A percentile compares a stretch with the other conserved stretches of the same genome.
phyloP scores from a whole-genome alignment of 2,797 vertebrate genomes.

The Poecilia gillii region DNA sequence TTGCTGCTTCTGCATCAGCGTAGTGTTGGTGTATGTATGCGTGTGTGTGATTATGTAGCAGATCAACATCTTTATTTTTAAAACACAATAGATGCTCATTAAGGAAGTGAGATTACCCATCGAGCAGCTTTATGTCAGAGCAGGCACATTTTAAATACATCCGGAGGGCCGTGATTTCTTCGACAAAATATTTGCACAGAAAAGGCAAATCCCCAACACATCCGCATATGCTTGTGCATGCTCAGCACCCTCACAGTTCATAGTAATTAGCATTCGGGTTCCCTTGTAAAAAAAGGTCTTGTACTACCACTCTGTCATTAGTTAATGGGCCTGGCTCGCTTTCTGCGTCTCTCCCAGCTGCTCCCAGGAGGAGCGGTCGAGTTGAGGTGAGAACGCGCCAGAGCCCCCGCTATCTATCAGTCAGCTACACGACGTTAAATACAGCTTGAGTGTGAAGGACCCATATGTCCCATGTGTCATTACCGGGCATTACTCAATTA shows the following conservation, averaged over 20 bases:
- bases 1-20: slow-evolving; percentile 13
- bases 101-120: slow-evolving; percentile 24
- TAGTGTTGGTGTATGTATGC: not conserved
- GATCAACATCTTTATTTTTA: slow-evolving; percentile 13
- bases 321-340: slow-evolving; percentile 73
- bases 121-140: slow-evolving; percentile 8
- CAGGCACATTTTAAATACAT: slow-evolving; percentile 23
- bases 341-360: slow-evolving; percentile 50
- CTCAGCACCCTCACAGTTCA: slow-evolving; percentile 55
- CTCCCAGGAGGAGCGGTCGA: slow-evolving; percentile 54
- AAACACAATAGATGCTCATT: slow-evolving; percentile 23
- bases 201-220: slow-evolving; percentile 41
- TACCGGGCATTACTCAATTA: slow-evolving; percentile 63
- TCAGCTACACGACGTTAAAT: slow-evolving; percentile 63
- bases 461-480: slow-evolving; percentile 60
- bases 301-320: slow-evolving; percentile 75
- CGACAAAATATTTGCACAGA: slow-evolving; percentile 45
- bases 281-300: slow-evolving; percentile 63
- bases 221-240: slow-evolving; percentile 31
- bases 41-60: slow-evolving; percentile 2
- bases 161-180: slow-evolving; percentile 42
- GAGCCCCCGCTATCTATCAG: slow-evolving; percentile 63
- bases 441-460: slow-evolving; percentile 53
- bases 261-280: slow-evolving; percentile 75
- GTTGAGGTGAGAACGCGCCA: slow-evolving; percentile 60